Base-by-base conservation (phyloP, 1,140 invertebrate species). In the Listronotus bonariensis region DNA sequence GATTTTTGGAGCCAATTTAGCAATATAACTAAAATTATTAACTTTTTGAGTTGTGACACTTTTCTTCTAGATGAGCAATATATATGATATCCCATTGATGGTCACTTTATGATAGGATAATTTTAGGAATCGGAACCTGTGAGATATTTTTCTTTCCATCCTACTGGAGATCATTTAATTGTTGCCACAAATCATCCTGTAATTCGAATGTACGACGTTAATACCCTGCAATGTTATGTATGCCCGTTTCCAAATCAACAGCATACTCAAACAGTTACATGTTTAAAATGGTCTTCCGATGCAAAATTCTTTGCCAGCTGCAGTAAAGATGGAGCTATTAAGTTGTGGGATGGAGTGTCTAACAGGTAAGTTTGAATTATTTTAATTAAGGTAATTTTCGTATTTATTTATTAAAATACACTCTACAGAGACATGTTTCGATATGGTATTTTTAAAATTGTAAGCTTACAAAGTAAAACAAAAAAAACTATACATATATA, bases 161-260 rank as follows among this genome's bases (percentile, higher is more conserved):
- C 97, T 0, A 88, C 89, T 7, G 97, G 97, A 2, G 95, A 99
- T 75, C 97, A 88, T 79, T 80, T 99, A 5, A 86, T 98, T 43
- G 95, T 97, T 7, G 94, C 95, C 6, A 96, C 95, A 0, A 89
- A 94, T 65, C 95, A 99, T 78, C 90, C 94, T 45, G 87, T 93
- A 41, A 85, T 99, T 18, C 82, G 97, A 4, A 77, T 99, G 10
- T 99, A 99, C 78, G 96, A 98, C 79, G 89, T 97, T 8, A 95
- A 95, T 67, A 99, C 97, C 0, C 87, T 90, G 12, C 96, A 98
- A 76, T 98, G 96, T 78, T 99, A 92, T 82, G 96, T 98, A 0
- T 93, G 92, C 58, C 89, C 90, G 53, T 89, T 96, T 76, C 92
- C 94, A 0, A 87, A 85, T 56, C 94, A 98, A 76, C 96, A 99